A percentile compares a stretch with the other conserved stretches of the same genome.
Evolutionary conservation across 1,140 invertebrate genomes (phyloP).

Genomic region (Drosophila sproati): DNA sequence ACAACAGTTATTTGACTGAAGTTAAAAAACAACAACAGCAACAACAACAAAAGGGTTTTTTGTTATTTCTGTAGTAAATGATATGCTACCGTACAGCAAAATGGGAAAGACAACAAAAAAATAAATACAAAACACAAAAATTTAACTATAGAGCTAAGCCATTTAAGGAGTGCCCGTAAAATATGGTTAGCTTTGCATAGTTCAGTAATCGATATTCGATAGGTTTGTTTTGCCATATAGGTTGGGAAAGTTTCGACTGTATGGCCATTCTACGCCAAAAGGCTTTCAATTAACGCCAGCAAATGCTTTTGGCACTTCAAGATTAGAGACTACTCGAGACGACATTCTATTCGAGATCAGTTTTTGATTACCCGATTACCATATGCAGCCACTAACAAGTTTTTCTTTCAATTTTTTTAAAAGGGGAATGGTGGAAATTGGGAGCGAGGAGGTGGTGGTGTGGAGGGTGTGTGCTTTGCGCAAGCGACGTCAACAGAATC

Average conservation of each 20-base stretch:
- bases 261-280: constrained; percentile 55
- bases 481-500: constrained; percentile 35
- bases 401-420: neutral
- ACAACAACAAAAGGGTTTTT: constrained; percentile 43
- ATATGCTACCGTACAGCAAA: constrained; percentile 28
- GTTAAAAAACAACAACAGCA: constrained; percentile 9
- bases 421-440: neutral
- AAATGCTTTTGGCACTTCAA: constrained; percentile 1
- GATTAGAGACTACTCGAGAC: constrained; percentile 11
- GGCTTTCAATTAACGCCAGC: constrained; percentile 40
- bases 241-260: constrained; percentile 22
- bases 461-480: constrained; percentile 14
- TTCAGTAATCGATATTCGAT: constrained; percentile 34
- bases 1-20: constrained; percentile 31
- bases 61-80: constrained; percentile 25
- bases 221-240: constrained; percentile 1
- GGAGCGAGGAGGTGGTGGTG: neutral
- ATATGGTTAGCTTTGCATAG: constrained; percentile 21
- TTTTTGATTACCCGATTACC: constrained; percentile 31
- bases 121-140: neutral
- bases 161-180: constrained; percentile 34
- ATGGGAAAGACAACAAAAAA: neutral
- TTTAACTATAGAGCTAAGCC: constrained; percentile 8
- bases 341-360: constrained; percentile 33
- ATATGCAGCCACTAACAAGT: constrained; percentile 33